Base-by-base conservation (phyloP, 2,113 vertebrate genomes). In the Spea multiplicata region DNA sequence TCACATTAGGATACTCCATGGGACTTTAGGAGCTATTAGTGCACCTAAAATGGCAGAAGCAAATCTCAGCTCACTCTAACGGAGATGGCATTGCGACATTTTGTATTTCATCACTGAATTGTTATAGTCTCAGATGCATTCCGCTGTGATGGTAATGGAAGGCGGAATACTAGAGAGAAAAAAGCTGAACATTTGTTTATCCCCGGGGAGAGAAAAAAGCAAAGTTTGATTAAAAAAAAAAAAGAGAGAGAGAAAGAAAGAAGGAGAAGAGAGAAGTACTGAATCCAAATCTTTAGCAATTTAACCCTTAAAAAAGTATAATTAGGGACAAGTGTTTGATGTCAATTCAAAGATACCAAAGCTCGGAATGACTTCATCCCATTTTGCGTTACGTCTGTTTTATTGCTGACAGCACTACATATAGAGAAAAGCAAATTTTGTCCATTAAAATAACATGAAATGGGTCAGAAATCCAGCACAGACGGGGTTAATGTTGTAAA, bases 1-100 rank as follows among this genome's bases (percentile, higher is more conserved):
- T 96, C 95, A 94, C 96, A 98, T 98, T 96, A 98, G 93, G 94
- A 90, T 90, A 93, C 92, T 95, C 94, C 88, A 86, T 93, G 93
- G 93, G 94, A 93, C 91, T 91, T 88, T 89, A 91, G 92, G 94
- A 93, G 93, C 93, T 92, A 94, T 94, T 93, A 93, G 93, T 92
- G 93, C 92, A 96, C 94, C 94, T 95, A 94, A 93, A 95, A 92
- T 94, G 94, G 93, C 91, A 93, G 92, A 91, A 93, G 93, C 94
- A 93, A 93, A 94, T 92, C 91, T 94, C 91, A 89, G 89, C 90
- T 92, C 91, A 92, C 90, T 92, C 91, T 92, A 90, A 94, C 91
- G 93, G 92, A 92, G 91, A 94, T 93, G 90, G 93, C 93, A 88
- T 90, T 85, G 92, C 87, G 90, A 93, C 94, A 95, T 93, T 95